These are phyloP conservation scores for Mungos mungo DNA, from an alignment of 2,113 vertebrate species.

Conservation along the genomic window DNA sequence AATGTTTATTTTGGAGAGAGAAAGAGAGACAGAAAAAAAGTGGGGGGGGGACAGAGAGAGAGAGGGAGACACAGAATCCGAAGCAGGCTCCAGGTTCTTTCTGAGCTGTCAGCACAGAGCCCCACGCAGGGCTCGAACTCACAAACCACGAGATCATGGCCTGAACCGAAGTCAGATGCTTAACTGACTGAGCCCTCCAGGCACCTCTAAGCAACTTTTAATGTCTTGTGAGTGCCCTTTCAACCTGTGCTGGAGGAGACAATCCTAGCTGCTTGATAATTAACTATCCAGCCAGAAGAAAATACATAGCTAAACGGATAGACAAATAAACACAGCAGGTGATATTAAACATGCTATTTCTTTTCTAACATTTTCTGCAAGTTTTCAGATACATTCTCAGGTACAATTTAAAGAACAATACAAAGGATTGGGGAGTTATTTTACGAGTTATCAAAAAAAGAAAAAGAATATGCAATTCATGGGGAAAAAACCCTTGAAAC, in stretches of 20 bases:
- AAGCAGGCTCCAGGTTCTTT: too few relatives aligned
- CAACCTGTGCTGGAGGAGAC: neutral
- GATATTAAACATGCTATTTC: neutral
- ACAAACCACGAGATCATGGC: too few relatives aligned
- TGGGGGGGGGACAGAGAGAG: too few relatives aligned
- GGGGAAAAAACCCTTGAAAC: neutral
- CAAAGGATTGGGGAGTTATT: neutral
- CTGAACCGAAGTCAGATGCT: too few relatives aligned
- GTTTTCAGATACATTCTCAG: neutral
- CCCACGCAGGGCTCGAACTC: too few relatives aligned
- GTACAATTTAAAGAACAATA: slow-evolving; percentile 12
- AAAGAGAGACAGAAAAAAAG: too few relatives aligned
- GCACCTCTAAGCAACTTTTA: slow-evolving; percentile 72
- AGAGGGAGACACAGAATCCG: too few relatives aligned
- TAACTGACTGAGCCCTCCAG: too few relatives aligned
- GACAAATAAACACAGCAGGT: neutral
- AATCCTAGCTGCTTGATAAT: neutral
- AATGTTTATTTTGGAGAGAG: too few relatives aligned
- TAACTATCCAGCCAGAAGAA: neutral
- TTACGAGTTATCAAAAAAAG: neutral
- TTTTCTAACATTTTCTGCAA: slow-evolving; percentile 18
- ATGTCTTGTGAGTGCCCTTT: slow-evolving; percentile 81
- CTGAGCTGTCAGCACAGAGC: too few relatives aligned
- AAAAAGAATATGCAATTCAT: neutral
- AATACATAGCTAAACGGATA: neutral